phyloP scores from a whole-genome alignment of 2,888 invertebrate genomes.

The Uropetala carovei region DNA sequence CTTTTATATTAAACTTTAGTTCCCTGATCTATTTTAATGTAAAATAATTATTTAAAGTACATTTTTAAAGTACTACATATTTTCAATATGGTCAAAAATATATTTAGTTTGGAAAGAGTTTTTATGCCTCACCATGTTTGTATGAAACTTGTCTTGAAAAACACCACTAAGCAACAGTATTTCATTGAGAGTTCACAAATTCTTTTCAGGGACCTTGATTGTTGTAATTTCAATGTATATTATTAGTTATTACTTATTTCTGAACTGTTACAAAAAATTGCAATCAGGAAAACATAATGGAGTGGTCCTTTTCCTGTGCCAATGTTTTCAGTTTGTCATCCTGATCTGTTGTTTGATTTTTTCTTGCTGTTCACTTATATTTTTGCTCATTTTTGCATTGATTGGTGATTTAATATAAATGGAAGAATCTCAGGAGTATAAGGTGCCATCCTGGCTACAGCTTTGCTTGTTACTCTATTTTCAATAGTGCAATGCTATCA shows the following conservation, averaged over 20 bases:
- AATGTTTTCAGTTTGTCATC: neutral
- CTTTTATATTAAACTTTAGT: neutral
- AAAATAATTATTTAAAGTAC: conserved; percentile 28
- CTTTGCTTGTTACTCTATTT: neutral
- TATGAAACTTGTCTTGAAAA: conserved; percentile 57
- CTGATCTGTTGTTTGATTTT: neutral
- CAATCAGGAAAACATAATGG: neutral
- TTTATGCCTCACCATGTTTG: conserved; percentile 26
- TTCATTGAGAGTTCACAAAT: neutral
- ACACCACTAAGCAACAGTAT: neutral
- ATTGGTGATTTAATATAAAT: neutral
- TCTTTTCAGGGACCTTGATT: neutral
- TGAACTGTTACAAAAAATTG: neutral
- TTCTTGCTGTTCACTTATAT: neutral
- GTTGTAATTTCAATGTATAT: neutral
- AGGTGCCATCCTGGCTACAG: neutral
- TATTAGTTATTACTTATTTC: neutral
- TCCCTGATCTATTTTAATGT: conserved; percentile 2
- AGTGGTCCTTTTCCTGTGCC: neutral
- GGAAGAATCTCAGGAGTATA: neutral
- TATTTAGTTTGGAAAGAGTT: conserved; percentile 7
- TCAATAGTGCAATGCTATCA: conserved; percentile 6
- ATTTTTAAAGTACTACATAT: neutral
- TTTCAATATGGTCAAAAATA: conserved; percentile 23
- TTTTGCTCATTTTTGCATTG: neutral